Evolutionary conservation across 2,113 vertebrate genomes (phyloP).

Genomic region (Illadopsis cleaveri): DNA sequence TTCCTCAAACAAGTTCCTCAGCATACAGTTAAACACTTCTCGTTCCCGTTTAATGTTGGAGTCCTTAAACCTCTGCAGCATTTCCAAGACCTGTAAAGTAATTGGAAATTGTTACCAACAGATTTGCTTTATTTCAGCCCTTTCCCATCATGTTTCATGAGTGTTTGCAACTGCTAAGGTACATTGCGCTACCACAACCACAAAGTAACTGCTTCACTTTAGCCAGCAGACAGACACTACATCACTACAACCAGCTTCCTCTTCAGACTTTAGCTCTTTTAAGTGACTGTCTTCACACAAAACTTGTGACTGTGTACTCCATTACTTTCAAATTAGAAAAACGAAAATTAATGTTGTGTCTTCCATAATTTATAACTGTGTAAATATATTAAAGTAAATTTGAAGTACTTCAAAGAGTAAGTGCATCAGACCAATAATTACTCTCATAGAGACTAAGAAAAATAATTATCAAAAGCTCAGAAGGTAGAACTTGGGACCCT

Average conservation of each 20-base stretch:
- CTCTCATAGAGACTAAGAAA: not conserved
- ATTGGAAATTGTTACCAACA: not conserved
- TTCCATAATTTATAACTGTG: not conserved
- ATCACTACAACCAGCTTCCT: not conserved
- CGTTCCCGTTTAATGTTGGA: constrained; percentile 96
- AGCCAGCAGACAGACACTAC: not conserved
- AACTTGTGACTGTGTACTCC: not conserved
- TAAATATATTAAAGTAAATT: not conserved
- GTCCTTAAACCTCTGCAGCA: constrained; percentile 98
- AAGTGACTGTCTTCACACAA: not conserved
- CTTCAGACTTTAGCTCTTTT: not conserved
- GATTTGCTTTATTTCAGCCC: not conserved
- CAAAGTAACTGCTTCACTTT: not conserved
- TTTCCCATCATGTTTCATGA: not conserved
- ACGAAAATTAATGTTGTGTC: not conserved
- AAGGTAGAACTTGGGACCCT: not conserved
- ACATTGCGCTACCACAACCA: not conserved
- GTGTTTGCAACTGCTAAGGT: not conserved
- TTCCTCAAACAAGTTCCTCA: constrained; percentile 97
- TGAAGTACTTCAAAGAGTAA: not conserved
- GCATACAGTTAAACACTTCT: constrained; percentile 99
- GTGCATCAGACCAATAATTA: not conserved
- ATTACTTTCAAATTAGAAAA: not conserved
- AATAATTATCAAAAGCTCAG: not conserved
- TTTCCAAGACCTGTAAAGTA: constrained; percentile 90